Base-by-base conservation (phyloP, 53 echinoderm and acorn worm genomes). In the Hippasteria phrygiana region DNA sequence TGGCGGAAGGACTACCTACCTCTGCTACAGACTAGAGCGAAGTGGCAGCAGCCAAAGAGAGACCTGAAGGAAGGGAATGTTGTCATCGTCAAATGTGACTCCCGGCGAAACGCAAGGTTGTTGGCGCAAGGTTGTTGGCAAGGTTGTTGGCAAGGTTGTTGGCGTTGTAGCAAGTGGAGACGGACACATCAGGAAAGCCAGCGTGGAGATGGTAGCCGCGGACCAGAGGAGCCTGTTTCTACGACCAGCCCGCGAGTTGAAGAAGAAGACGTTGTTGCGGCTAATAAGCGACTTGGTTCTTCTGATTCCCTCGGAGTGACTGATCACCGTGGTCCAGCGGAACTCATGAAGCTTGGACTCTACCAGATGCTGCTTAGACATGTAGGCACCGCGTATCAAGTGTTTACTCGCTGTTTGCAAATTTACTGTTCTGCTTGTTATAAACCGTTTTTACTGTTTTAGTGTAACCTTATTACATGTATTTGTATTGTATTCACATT, bases 1-100 rank as follows among this genome's bases (percentile, higher is more conserved):
- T 88, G 83, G 88, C 88, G 82, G 62, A 88, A 79, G 38, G 88
- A 88, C 45, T 88, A 92, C 73, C 62, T 92, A 71, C 91, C 91
- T n/a, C 6, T 92, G 73, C 54, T 92, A 39, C 88, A 88, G 64
- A 88, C 33, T 0, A 66, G 87, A 87, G 59, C 37, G 20, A 91
- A 91, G 70, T 91, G 91, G 91, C 78, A 87, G 53, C 70, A 43
- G 42, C 62, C 81, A 4, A 92, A 81, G 35, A 46, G 80, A 80
- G 81, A 88, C 53, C 24, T 88, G 62, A 55, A 45, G 55, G 51
- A 48, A 37, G 74, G 88, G 17, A 88, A 88, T 59, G 80, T 91
- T 12, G 81, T 88, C 50, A 70, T 92, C 43, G 88, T 92, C 42
- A 92, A 92, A 37, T 38, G 88, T 3, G 92, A 92, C 22, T 59